Evolutionary conservation across 2,888 invertebrate genomes (phyloP), one percentile per base, ranked within the genome.

Genomic region (Eilema caniola): DNA sequence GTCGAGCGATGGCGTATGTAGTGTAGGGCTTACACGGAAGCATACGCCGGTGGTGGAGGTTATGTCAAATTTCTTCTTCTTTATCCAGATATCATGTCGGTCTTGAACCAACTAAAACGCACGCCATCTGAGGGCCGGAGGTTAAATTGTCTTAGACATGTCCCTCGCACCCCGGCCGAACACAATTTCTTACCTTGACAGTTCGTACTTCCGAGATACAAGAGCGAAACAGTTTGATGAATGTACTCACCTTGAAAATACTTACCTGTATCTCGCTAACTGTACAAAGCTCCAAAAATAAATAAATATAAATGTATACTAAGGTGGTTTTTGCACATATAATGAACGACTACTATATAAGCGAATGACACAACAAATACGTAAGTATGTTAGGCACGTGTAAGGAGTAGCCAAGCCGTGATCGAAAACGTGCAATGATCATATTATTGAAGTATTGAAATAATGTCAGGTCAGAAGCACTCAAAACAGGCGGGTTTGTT

Each of bases 401-500:
- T 20, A 47, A 47, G 47, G 47, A n/a, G 7, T 53, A 53, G 53
- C 20, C n/a, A 53, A 53, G n/a, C 53, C 53, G 53, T n/a, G 53
- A 20, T 53, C 53, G n/a, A n/a, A 53, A 20, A n/a, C 53, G n/a
- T n/a, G n/a, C n/a, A n/a, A n/a, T 53, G n/a, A 53, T 53, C 53
- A 53, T n/a, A 53, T n/a, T 53, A n/a, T n/a, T 1, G 53, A 53
- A n/a, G 53, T 53, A n/a, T 53, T n/a, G 0, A 53, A 53, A n/a
- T 41, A 53, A 53, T n/a, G 53, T n/a, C 53, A 53, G 53, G 53
- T 53, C 53, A n/a, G 53, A 53, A 53, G 53, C 53, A 53, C n/a
- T 53, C 8, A 10, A 53, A n/a, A n/a, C 53, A 53, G 53, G 10
- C 8, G n/a, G 53, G 7, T 20, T n/a, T 53, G n/a, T 20, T 20